phyloP scores from a whole-genome alignment of 2,888 invertebrate species.

The Stratiomys singularior region DNA sequence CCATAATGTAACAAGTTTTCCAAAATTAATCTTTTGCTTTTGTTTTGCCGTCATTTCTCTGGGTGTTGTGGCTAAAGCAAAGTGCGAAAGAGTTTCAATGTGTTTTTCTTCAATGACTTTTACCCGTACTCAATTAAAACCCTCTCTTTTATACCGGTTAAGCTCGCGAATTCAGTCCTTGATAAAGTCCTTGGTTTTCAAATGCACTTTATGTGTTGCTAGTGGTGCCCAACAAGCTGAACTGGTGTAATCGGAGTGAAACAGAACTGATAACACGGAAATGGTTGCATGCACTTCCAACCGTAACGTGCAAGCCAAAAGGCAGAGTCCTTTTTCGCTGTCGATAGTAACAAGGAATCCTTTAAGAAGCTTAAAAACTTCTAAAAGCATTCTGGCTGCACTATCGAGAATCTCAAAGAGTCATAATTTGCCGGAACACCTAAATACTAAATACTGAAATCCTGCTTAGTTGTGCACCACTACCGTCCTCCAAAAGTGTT shows the following conservation, averaged over 20 bases:
- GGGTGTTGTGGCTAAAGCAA: neutral
- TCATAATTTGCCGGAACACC: too few relatives aligned
- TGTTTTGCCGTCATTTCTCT: neutral
- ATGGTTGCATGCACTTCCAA: too few relatives aligned
- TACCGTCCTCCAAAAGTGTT: neutral
- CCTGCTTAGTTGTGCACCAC: neutral
- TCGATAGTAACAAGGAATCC: too few relatives aligned
- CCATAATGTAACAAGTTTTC: slow-evolving; percentile 29
- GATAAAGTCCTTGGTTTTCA: neutral
- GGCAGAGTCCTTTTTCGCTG: too few relatives aligned
- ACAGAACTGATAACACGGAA: too few relatives aligned
- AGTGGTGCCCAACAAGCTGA: neutral
- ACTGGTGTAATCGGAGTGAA: neutral
- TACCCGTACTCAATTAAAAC: neutral
- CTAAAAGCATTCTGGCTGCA: too few relatives aligned
- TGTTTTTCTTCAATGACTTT: neutral
- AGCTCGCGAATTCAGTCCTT: neutral
- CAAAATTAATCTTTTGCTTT: slow-evolving; percentile 25
- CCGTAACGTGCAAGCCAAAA: too few relatives aligned
- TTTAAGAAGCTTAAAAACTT: too few relatives aligned
- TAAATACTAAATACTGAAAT: too few relatives aligned
- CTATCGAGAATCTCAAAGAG: too few relatives aligned
- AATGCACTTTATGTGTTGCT: neutral
- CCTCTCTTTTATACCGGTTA: neutral
- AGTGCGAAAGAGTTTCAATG: neutral